Evolutionary conservation across 2,888 invertebrate species (phyloP), one percentile per base, ranked within the genome.

Genomic region (Dichetophora obliterata): DNA sequence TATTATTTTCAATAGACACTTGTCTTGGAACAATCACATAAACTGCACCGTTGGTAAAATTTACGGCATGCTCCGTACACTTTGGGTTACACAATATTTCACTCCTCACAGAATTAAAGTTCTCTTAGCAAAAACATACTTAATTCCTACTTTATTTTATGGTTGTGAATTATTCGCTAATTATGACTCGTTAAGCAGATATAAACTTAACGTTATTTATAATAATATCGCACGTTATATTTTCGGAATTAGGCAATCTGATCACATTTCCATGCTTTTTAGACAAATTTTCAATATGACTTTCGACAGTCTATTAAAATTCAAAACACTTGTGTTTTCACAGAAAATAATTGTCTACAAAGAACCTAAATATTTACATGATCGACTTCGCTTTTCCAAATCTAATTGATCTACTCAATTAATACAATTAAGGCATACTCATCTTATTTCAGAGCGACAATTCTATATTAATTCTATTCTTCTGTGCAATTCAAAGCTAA

Each of bases 101-200:
- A 50, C 50, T 16, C 50, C 50, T 14, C n/a, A 16, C 50, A 50
- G n/a, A 50, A 50, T 50, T 50, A 50, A 6, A 6, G 3, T 50
- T 50, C 3, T n/a, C 3, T 50, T 65, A 65, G 24, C 68, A 6
- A 68, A 48, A 48, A 48, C 68, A 48, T 68, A 19, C 48, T 37
- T 68, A 43, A 68, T 43, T 24, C 57, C 71, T 16, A 54, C 71
- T 11, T 24, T 54, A 16, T 27, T 52, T 9, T 71, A 71, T 57
- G 54, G 57, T 24, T 71, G 52, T 57, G 71, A 71, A 27, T 24
- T 71, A 11, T 54, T 54, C 54, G 48, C 71, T 54, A 54, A 52
- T 54, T 71, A 54, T 24, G 71, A 54, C 24, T 22, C 52, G 6
- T 19, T 9, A 8, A 71, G 71, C 19, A 54, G 52, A 31, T 16